Evolutionary conservation across 2,797 vertebrate species (phyloP).

Genomic region (Menidia menidia): DNA sequence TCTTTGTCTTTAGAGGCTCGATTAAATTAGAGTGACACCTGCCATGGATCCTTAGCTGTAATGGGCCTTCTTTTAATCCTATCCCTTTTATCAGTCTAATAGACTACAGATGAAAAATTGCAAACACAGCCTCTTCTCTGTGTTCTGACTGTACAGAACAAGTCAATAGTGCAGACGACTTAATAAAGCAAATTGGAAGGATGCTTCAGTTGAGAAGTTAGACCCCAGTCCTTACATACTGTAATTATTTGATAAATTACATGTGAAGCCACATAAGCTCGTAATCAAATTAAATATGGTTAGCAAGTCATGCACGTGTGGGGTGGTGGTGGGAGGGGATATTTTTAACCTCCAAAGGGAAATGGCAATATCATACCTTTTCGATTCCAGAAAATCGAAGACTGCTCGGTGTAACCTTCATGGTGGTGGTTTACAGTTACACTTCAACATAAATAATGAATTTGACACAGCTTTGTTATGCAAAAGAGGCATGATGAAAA

Average conservation of each 20-base stretch:
- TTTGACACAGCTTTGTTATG: constrained; percentile 80
- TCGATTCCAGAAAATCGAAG: constrained; percentile 49
- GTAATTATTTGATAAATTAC: constrained; percentile 41
- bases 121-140: constrained; percentile 36
- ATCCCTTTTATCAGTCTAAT: constrained; percentile 66
- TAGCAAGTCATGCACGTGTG: constrained; percentile 41
- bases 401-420: constrained; percentile 32
- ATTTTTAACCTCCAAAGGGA: constrained; percentile 53
- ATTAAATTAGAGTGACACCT: constrained; percentile 77
- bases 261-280: constrained; percentile 39
- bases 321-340: constrained; percentile 43
- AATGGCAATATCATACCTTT: constrained; percentile 25
- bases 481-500: constrained; percentile 78
- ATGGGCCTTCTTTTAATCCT: constrained; percentile 62
- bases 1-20: constrained; percentile 72
- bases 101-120: constrained; percentile 67
- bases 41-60: constrained; percentile 57
- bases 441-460: constrained; percentile 70
- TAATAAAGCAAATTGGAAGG: constrained; percentile 56
- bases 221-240: constrained; percentile 22
- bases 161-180: constrained; percentile 42
- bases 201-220: constrained; percentile 45
- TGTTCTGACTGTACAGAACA: constrained; percentile 43
- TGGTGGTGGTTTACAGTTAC: constrained; percentile 58
- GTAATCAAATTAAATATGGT: constrained; percentile 52